Evolutionary conservation across 2,888 invertebrate genomes (phyloP), one percentile per base, ranked within the genome.

Genomic region (Sinhomidia bicolor): DNA sequence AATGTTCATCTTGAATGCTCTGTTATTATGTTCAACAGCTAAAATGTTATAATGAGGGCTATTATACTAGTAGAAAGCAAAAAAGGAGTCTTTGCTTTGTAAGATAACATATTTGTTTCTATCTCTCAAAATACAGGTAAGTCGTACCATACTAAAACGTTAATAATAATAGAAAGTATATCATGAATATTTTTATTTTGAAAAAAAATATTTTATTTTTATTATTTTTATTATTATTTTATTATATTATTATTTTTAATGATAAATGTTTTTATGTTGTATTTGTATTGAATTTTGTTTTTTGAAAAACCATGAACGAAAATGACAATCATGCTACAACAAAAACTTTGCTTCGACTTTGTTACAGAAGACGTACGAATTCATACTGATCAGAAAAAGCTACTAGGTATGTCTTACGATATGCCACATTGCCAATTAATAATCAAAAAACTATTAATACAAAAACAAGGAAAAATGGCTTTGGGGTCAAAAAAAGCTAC

Each of bases 301-400:
- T 80, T 80, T 62, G 44, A 62, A 78, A 78, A 60, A 32, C 78
- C 78, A n/a, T 62, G 54, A 44, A 65, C 68, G 36, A 81, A 79
- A 74, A 82, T 81, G 81, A 87, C 87, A 87, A 87, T 87, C 74
- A 87, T 87, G 87, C 87, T 82, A 87, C 87, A 79, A 65, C 65
- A 82, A 62, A 85, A 86, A 86, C 86, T 83, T 88, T 88, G 82
- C 82, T 83, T 88, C 88, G 88, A 88, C 88, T 88, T 83, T 87
- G 81, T 88, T 88, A 88, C 88, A 88, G 88, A 88, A 88, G 88
- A 88, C 88, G 88, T 88, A 88, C 88, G 88, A 88, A 65, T 82
- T 88, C 88, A 88, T 88, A 82, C 82, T 88, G 88, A 88, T 88
- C 88, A 78, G 88, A 88, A 88, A 88, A 88, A 88, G 54, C 88